Evolutionary conservation across 2,797 vertebrate species (phyloP).

Genomic region (Centropyge bicolor): DNA sequence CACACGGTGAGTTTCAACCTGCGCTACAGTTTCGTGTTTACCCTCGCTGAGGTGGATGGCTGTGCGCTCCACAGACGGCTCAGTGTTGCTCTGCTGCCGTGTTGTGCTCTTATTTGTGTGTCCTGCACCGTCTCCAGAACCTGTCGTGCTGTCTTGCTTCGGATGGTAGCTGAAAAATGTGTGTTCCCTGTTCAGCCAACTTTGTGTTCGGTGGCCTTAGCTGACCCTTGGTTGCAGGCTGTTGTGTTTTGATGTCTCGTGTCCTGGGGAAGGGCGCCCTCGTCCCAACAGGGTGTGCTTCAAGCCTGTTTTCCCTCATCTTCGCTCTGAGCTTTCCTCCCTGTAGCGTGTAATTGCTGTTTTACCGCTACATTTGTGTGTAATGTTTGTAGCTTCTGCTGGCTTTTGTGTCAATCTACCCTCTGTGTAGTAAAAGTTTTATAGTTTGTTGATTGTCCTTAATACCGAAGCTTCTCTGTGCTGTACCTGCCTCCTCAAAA

Average conservation of each 20-base stretch:
- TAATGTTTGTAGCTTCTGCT: conserved; percentile 21
- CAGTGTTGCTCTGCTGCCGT: conserved; percentile 5
- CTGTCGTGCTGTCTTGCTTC: conserved; percentile 32
- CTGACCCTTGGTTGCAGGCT: conserved; percentile 33
- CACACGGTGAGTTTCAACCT: conserved; percentile 91
- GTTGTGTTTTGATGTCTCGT: conserved; percentile 29
- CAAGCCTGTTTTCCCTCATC: conserved; percentile 23
- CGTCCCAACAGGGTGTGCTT: conserved; percentile 9
- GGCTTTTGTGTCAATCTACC: conserved; percentile 31
- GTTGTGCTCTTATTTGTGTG: conserved; percentile 28
- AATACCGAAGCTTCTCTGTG: neutral
- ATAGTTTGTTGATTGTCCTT: conserved; percentile 11
- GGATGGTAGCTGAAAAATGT: neutral
- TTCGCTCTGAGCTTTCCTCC: conserved; percentile 9
- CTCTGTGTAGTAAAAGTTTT: conserved; percentile 5
- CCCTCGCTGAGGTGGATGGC: conserved; percentile 42
- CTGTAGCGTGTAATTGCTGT: conserved; percentile 25
- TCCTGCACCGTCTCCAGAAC: conserved; percentile 3
- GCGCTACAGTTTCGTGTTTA: conserved; percentile 13
- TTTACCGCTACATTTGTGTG: conserved; percentile 21
- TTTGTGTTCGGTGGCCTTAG: conserved; percentile 12
- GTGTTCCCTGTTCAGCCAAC: neutral
- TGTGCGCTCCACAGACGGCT: neutral
- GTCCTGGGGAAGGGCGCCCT: neutral
- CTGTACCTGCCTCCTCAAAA: neutral